These are phyloP conservation scores for Drosophila novamexicana DNA, from an alignment of 1,140 invertebrate genomes.

Conservation along the genomic window DNA sequence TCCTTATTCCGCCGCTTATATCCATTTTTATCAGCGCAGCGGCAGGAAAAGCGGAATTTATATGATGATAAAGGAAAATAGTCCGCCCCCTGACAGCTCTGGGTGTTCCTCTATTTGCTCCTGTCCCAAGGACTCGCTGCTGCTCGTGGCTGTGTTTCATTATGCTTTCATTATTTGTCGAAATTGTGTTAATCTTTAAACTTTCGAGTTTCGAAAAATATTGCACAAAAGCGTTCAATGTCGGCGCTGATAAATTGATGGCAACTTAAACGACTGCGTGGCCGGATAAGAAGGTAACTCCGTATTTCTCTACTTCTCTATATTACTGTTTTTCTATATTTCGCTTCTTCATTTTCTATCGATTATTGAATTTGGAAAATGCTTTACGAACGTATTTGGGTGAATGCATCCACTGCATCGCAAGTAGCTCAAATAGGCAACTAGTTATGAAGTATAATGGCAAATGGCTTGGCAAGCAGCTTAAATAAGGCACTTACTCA, in stretches of 20 bases:
- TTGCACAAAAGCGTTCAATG: constrained; percentile 39
- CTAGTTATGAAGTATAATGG: constrained; percentile 31
- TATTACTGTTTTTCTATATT: too few relatives aligned
- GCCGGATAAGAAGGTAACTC: background rate
- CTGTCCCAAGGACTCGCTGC: constrained; percentile 16
- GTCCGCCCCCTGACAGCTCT: background rate
- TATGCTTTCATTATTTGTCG: constrained; percentile 79
- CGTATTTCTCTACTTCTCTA: constrained; percentile 19
- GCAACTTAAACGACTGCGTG: constrained; percentile 50
- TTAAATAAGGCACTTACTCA: constrained; percentile 25
- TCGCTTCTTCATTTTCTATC: background rate
- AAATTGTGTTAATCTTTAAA: constrained; percentile 81
- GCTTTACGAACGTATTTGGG: background rate
- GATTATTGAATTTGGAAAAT: constrained; percentile 61
- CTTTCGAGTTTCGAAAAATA: constrained; percentile 47
- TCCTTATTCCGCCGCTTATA: constrained; percentile 9
- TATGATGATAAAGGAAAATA: constrained; percentile 78
- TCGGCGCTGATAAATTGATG: constrained; percentile 63
- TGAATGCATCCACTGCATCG: constrained; percentile 7
- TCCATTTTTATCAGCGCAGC: constrained; percentile 59
- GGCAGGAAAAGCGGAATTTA: constrained; percentile 65
- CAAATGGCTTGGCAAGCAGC: constrained; percentile 32
- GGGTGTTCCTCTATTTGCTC: constrained; percentile 7
- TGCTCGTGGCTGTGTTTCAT: constrained; percentile 52
- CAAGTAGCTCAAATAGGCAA: constrained; percentile 26